Conservation (phyloP, 2,797 vertebrate species). For the Semotilus atromaculatus region DNA sequence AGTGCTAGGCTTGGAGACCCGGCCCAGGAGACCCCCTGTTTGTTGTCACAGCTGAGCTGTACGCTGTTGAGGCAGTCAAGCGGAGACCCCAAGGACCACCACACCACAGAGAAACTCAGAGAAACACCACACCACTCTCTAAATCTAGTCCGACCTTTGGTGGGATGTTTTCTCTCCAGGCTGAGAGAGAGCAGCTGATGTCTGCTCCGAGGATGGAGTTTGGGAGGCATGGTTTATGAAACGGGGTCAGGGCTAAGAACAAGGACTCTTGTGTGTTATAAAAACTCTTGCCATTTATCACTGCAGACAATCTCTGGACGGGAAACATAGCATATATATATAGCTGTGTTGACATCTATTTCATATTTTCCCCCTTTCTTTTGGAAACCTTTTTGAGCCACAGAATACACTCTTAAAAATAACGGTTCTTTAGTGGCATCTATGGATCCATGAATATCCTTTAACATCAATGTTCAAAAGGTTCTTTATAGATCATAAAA, state of each 20-base stretch:
- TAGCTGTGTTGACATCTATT: constrained; percentile 2
- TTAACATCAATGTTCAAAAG: not conserved
- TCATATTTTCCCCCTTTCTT: not conserved
- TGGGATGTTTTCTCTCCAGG: constrained; percentile 50
- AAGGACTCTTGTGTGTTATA: constrained; percentile 54
- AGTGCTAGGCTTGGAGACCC: not conserved
- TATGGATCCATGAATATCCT: not conserved
- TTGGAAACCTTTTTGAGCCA: not conserved
- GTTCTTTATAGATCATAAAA: not conserved
- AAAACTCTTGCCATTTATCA: constrained; percentile 42
- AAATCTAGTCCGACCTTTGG: constrained; percentile 32
- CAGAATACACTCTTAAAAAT: not conserved
- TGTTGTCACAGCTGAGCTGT: constrained; percentile 60
- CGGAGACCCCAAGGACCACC: constrained; percentile 45
- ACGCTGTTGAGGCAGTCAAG: constrained; percentile 22
- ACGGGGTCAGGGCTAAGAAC: constrained; percentile 49
- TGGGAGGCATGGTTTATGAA: constrained; percentile 29
- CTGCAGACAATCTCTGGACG: constrained; percentile 15
- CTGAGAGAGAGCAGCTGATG: constrained; percentile 59
- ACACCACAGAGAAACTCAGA: constrained; percentile 35
- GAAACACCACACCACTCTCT: constrained; percentile 31
- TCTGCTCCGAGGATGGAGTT: constrained; percentile 32
- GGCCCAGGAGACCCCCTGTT: constrained; percentile 34
- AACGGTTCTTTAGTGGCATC: not conserved
- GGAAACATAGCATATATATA: constrained; percentile 9